Conservation (phyloP, 2,797 vertebrate species). For the Pangasius sanitwongsei region DNA sequence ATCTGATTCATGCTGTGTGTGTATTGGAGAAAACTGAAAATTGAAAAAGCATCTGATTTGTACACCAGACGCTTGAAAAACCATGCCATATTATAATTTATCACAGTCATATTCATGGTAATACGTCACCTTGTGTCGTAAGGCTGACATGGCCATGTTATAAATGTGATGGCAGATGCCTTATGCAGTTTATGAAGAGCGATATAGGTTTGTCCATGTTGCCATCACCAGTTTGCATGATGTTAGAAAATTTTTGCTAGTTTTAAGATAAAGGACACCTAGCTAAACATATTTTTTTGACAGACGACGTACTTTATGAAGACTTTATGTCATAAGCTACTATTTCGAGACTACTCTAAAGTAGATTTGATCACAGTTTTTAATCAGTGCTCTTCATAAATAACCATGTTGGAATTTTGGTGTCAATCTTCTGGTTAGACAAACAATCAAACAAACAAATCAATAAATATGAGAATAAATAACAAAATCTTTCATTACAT, state of each 20-base stretch:
- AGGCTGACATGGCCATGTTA: background rate
- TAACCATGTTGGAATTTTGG: background rate
- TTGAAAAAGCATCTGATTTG: background rate
- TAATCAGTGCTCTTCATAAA: background rate
- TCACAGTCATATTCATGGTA: background rate
- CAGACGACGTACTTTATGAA: background rate
- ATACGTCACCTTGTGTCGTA: background rate
- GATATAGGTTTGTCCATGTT: background rate
- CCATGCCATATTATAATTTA: background rate
- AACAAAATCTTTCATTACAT: too few species aligned
- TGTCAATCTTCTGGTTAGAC: background rate
- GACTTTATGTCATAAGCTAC: background rate
- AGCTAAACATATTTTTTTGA: background rate
- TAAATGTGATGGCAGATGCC: background rate
- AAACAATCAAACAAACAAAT: too few species aligned
- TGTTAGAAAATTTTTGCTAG: background rate
- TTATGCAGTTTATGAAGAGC: background rate
- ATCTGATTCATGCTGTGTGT: background rate
- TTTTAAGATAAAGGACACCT: too few species aligned
- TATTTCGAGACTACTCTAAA: background rate
- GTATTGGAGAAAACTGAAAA: constrained; percentile 1
- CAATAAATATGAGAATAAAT: too few species aligned
- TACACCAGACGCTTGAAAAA: background rate
- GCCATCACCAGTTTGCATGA: background rate
- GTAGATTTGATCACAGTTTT: background rate